Conservation (phyloP, 1,140 invertebrate genomes). For the Eumeta japonica region DNA sequence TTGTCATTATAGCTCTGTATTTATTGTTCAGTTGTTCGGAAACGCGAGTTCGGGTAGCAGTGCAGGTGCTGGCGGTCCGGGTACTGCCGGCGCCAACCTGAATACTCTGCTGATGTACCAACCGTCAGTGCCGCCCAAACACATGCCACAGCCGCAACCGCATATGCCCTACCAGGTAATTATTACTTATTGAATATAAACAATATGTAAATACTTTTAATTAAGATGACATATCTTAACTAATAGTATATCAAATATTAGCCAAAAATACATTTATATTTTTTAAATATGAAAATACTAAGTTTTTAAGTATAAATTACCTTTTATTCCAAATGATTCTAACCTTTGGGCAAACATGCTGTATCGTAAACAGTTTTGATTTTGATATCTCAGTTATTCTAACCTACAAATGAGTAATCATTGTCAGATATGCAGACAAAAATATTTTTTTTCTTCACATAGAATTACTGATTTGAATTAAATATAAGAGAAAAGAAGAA, state of each 20-base stretch:
- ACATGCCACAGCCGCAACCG: constrained; percentile 52
- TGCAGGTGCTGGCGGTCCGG: constrained; percentile 20
- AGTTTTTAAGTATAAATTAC: too few species aligned
- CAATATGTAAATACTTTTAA: not conserved
- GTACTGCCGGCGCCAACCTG: constrained; percentile 39
- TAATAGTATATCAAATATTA: constrained; percentile 57
- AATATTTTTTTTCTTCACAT: too few species aligned
- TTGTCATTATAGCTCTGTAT: too few species aligned
- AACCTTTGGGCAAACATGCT: too few species aligned
- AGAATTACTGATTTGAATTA: too few species aligned
- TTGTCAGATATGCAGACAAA: too few species aligned
- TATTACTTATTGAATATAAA: not conserved
- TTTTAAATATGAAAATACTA: not conserved
- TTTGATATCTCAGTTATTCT: too few species aligned
- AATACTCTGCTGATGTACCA: constrained; percentile 45
- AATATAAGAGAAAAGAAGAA: too few species aligned
- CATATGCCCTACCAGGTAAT: constrained; percentile 41
- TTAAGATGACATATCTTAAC: not conserved
- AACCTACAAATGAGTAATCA: too few species aligned
- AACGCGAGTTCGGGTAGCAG: too few species aligned
- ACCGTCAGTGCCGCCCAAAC: constrained; percentile 43
- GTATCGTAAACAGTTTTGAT: too few species aligned
- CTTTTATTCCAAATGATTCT: too few species aligned
- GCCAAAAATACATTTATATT: not conserved
- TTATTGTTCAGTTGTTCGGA: constrained; percentile 48